Base-by-base conservation (phyloP, 1,140 invertebrate species). In the Drosophila saltans region DNA sequence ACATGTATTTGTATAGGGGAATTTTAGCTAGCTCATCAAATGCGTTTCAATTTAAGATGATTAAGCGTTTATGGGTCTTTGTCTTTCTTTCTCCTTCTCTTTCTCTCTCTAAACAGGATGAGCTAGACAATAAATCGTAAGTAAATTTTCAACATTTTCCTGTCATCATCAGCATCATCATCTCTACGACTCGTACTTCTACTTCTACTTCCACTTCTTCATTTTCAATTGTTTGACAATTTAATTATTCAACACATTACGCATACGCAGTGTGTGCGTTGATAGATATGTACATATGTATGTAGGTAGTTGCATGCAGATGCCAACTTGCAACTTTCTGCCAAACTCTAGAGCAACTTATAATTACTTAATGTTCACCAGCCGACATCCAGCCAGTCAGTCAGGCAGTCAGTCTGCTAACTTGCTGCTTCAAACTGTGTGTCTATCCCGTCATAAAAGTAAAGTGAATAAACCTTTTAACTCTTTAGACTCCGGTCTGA, bases 401-500 rank as follows among this genome's bases (percentile, higher is more conserved):
- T 2, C 7, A 52, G 33, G 52, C 62, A 70, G 75, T 66, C 75
- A 69, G 75, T 40, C 43, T 65, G 41, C 40, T 63, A 24, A 10
- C 11, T 43, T 64, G 57, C 28, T 33, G 33, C 39, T 59, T 52
- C 45, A 55, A 45, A 58, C 48, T 26, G 36, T 58, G 45, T 56
- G 63, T 55, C 62, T 57, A 58, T 33, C 40, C 24, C 52, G 11
- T 30, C 69, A 72, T 68, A 78, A 75, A 75, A 65, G 57, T 70
- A 78, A 77, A 86, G 82, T 81, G 79, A 82, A 88, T 85, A 83
- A 86, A 83, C 80, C 73, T 83, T 89, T 89, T 78, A 80, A 83
- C 80, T 88, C 75, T 86, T 85, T 84, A 75, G 73, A 72, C 71
- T 52, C 6, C 21, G 24, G 21, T 52, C 26, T 52, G 24, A 52